Evolutionary conservation across 2,113 vertebrate genomes (phyloP), one percentile per base, ranked within the genome.

Genomic region (Leptobrachium leishanense): DNA sequence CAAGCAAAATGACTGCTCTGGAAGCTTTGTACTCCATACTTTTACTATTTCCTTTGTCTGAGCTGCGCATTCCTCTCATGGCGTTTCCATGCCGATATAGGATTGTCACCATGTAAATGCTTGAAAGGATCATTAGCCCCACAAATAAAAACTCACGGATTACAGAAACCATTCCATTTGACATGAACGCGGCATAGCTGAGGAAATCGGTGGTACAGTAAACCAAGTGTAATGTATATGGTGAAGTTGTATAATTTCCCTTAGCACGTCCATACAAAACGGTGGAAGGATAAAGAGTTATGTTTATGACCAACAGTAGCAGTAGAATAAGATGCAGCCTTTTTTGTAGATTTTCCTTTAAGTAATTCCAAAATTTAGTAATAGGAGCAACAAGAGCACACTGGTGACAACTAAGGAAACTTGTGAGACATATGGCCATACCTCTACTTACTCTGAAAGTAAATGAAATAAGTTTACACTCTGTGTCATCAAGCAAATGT

Each of bases 381-480:
- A 65, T 54, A 0, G 81, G 81, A 54, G 81, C 59, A 63, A 82
- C 43, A 50, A 76, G 55, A 8, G 77, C 54, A 68, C 75, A 65
- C 20, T 82, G 81, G 68, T 82, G 68, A 31, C 74, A 72, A 6
- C 75, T 82, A 1, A 82, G 63, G 2, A 82, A 57, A 62, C 66
- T 77, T 42, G 81, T 82, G 1, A 77, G 2, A 41, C 68, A 77
- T 15, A 82, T 82, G 15, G 75, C 77, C 75, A 82, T 77, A 12
- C 68, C 75, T 11, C 81, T 53, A 11, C 69, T 77, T 31, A 31
- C 20, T 53, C 81, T 43, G 55, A 59, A 82, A 2, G 65, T 77
- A 41, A 73, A 77, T 31, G 77, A 31, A 43, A 82, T 53, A 20
- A 82, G 11, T 67, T 77, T 82, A 65, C 81, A 82, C 41, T 72